These are phyloP conservation scores for Prolemur simus DNA, from an alignment of 2,113 vertebrate species.

Conservation along the genomic window DNA sequence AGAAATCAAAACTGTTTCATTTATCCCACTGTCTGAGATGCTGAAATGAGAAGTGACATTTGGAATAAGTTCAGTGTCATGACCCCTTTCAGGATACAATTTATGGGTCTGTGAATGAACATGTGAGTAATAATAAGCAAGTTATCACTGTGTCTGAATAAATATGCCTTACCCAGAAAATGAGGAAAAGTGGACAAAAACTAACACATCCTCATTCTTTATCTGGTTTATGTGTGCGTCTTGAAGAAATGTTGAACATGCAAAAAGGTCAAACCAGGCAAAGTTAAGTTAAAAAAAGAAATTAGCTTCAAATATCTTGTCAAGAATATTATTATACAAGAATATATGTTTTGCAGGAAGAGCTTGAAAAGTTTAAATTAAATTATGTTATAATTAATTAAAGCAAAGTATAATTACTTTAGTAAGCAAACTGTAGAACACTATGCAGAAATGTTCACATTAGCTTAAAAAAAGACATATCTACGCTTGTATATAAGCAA, in stretches of 20 bases:
- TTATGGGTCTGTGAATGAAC: not conserved
- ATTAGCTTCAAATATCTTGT: not conserved
- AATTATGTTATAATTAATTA: not conserved
- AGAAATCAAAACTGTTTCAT: conserved; percentile 32
- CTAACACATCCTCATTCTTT: not conserved
- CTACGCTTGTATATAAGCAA: not conserved
- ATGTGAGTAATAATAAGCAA: not conserved
- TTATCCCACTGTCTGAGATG: not conserved
- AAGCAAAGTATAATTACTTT: not conserved
- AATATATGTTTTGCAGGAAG: not conserved
- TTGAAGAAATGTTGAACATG: not conserved
- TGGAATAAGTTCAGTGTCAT: conserved; percentile 27
- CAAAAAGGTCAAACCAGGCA: not conserved
- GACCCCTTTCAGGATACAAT: conserved; percentile 20
- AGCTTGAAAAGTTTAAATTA: not conserved
- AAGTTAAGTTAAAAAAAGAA: not conserved
- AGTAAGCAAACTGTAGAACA: not conserved
- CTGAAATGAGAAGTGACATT: not conserved
- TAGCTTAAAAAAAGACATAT: not conserved
- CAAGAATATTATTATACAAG: not conserved
- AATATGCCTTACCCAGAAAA: not conserved
- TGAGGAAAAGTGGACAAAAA: not conserved
- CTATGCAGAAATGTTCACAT: not conserved
- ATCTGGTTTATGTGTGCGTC: not conserved
- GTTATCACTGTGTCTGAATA: not conserved